Evolutionary conservation across 2,888 invertebrate genomes (phyloP).

Genomic region (Drosophila sordidula): DNA sequence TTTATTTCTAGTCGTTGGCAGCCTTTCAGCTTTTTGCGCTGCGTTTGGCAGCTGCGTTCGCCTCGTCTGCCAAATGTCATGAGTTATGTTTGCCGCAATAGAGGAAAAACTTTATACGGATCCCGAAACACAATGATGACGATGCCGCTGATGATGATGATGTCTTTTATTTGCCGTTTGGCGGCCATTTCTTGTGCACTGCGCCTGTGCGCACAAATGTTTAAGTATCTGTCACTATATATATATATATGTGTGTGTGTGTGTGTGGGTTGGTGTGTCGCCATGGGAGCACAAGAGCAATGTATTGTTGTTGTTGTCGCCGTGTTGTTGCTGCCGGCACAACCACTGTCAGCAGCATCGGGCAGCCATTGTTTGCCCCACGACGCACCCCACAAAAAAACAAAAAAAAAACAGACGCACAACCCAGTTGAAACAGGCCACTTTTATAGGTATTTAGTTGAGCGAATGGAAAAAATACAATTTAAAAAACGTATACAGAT

Average conservation of each 20-base stretch:
- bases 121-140: constrained; percentile 34
- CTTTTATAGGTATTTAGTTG: not conserved
- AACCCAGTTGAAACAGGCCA: constrained; percentile 32
- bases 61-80: constrained; percentile 73
- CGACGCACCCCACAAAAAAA: constrained; percentile 43
- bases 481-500: too few species aligned
- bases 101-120: constrained; percentile 54
- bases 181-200: constrained; percentile 74
- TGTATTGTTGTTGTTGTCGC: constrained; percentile 45
- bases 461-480: too few species aligned
- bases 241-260: constrained; percentile 17
- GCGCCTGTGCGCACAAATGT: constrained; percentile 75
- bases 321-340: constrained; percentile 54
- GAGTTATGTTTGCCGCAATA: constrained; percentile 69
- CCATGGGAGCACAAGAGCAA: constrained; percentile 68
- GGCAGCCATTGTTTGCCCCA: constrained; percentile 74
- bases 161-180: constrained; percentile 60
- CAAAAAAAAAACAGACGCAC: constrained; percentile 7
- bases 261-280: constrained; percentile 48
- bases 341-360: constrained; percentile 67
- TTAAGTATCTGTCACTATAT: constrained; percentile 36
- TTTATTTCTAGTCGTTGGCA: constrained; percentile 63
- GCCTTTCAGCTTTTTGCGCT: constrained; percentile 46
- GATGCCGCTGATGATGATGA: constrained; percentile 30
- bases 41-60: constrained; percentile 72